Percentiles rank a stretch among this genome's conserved stretches.
phyloP scores from a whole-genome alignment of 2,797 vertebrate species.

The Gymnopithys bicolor region DNA sequence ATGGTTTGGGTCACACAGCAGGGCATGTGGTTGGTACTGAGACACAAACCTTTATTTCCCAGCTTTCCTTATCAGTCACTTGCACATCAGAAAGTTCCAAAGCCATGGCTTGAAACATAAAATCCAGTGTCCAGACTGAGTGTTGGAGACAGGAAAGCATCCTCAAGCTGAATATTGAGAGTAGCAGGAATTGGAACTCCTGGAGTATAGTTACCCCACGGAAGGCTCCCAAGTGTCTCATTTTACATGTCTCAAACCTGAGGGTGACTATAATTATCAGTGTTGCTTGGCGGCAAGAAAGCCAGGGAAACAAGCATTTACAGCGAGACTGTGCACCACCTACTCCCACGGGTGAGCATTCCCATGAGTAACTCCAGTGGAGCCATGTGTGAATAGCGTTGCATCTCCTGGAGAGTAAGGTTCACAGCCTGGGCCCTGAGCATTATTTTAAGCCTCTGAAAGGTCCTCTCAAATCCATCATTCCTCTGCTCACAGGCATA shows the following conservation, averaged over 20 bases:
- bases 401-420: background rate
- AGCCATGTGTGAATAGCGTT: background rate
- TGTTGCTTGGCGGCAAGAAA: background rate
- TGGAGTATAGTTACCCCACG: background rate
- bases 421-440: background rate
- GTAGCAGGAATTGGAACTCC: background rate
- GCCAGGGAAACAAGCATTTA: background rate
- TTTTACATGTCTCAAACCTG: background rate
- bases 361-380: background rate
- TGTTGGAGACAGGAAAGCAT: background rate
- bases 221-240: background rate
- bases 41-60: background rate
- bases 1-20: background rate
- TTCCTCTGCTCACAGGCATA: background rate
- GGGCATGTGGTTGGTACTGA: background rate
- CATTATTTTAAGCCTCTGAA: background rate
- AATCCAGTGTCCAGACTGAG: background rate
- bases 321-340: background rate
- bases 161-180: background rate
- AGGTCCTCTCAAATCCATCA: background rate
- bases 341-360: background rate
- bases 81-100: background rate
- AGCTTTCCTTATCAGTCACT: background rate
- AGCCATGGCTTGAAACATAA: background rate
- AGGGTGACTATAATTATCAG: background rate